Evolutionary conservation across 2,113 vertebrate species (phyloP).

Genomic region (Maccullochella peelii): DNA sequence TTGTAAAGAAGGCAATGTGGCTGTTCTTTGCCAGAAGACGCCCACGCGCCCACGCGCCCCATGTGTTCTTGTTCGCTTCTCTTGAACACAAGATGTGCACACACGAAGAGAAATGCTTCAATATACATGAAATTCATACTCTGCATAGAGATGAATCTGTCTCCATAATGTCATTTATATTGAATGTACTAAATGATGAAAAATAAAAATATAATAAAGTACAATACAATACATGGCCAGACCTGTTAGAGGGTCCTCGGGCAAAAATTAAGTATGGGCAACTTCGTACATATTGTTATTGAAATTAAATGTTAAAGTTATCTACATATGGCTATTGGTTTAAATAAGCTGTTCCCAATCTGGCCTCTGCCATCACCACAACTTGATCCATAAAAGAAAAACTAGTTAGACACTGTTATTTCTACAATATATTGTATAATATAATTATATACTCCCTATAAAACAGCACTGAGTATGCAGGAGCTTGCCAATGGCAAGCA

Average conservation of each 20-base stretch:
- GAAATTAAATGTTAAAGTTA: too few species aligned
- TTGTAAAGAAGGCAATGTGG: slow-evolving; percentile 69
- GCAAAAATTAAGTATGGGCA: too few species aligned
- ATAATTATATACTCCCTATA: too few species aligned
- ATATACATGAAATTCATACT: slow-evolving; percentile 45
- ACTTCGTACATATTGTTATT: not conserved
- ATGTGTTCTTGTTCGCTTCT: slow-evolving; percentile 74
- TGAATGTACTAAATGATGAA: too few species aligned
- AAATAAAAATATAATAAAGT: too few species aligned
- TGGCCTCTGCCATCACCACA: not conserved
- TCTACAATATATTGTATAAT: not conserved
- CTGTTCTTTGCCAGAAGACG: slow-evolving; percentile 75
- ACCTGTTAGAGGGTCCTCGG: too few species aligned
- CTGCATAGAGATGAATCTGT: slow-evolving; percentile 22
- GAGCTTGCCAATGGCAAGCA: not conserved
- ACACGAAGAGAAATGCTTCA: slow-evolving; percentile 32
- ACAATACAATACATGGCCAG: too few species aligned
- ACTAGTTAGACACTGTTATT: not conserved
- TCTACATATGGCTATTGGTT: not conserved
- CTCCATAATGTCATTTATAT: too few species aligned
- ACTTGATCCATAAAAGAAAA: not conserved
- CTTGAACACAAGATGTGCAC: slow-evolving; percentile 39
- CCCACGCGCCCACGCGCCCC: slow-evolving; percentile 82
- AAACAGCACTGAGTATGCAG: not conserved
- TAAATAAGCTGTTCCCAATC: too few species aligned